These are phyloP conservation scores for Papilio dardanus DNA, from an alignment of 1,140 invertebrate species.

Conservation along the genomic window DNA sequence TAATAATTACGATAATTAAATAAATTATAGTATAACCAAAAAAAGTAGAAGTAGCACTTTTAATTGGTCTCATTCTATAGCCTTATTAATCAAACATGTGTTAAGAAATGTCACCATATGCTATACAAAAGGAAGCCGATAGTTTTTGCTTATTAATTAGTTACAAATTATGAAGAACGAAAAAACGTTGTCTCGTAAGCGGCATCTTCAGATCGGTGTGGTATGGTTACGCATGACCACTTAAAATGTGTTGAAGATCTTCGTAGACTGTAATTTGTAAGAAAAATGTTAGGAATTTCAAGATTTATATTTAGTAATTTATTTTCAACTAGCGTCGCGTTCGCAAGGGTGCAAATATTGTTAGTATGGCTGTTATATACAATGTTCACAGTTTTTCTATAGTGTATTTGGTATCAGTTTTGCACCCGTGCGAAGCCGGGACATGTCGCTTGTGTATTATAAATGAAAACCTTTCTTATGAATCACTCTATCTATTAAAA, in stretches of 20 bases:
- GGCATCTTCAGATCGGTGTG: slow-evolving; percentile 40
- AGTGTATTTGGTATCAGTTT: too few relatives aligned
- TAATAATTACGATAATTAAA: background rate
- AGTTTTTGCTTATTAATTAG: slow-evolving; percentile 61
- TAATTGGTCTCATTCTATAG: slow-evolving; percentile 31
- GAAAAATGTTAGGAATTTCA: background rate
- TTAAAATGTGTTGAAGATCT: slow-evolving; percentile 40
- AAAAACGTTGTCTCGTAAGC: background rate
- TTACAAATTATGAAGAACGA: slow-evolving; percentile 64
- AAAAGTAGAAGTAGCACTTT: slow-evolving; percentile 19
- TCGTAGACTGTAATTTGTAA: slow-evolving; percentile 16
- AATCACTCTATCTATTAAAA: too few relatives aligned
- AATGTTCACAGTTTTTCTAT: too few relatives aligned
- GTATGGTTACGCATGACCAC: slow-evolving; percentile 42
- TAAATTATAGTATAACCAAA: background rate
- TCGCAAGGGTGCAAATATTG: too few relatives aligned
- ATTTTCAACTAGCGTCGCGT: background rate
- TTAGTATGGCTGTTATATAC: too few relatives aligned
- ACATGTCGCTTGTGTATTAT: too few relatives aligned
- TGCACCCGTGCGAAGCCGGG: too few relatives aligned
- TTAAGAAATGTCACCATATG: slow-evolving; percentile 23
- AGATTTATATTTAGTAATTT: background rate
- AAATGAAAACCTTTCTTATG: too few relatives aligned
- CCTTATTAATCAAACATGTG: slow-evolving; percentile 45
- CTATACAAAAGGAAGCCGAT: slow-evolving; percentile 43